Evolutionary conservation across 2,113 vertebrate species (phyloP).

Genomic region (Parotia lawesii): DNA sequence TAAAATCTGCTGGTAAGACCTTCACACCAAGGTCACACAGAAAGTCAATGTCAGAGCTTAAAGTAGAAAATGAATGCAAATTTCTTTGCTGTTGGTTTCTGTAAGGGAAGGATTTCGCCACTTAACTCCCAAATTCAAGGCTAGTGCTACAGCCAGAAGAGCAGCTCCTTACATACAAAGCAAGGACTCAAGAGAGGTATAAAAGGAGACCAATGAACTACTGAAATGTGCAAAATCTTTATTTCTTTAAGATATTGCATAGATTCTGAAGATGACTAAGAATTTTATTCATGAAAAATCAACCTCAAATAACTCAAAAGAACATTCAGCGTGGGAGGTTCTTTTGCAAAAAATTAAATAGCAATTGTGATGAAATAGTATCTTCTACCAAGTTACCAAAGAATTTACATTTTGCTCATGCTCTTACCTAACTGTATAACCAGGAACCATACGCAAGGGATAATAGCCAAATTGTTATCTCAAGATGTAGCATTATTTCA

Average conservation of each 20-base stretch:
- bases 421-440: constrained; percentile 23
- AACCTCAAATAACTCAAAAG: constrained; percentile 58
- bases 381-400: constrained; percentile 33
- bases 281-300: constrained; percentile 64
- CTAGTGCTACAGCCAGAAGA: neutral
- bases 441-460: neutral
- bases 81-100: neutral
- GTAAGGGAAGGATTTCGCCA: neutral
- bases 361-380: constrained; percentile 57
- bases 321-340: constrained; percentile 55
- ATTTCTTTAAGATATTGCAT: constrained; percentile 27
- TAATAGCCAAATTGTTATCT: neutral
- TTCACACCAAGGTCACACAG: neutral
- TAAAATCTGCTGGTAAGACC: neutral
- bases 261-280: constrained; percentile 57
- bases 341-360: constrained; percentile 56
- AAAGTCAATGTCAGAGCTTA: neutral
- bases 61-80: neutral
- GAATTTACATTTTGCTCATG: constrained; percentile 51
- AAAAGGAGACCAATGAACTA: neutral
- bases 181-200: neutral
- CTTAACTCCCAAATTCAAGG: neutral
- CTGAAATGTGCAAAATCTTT: neutral
- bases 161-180: neutral
- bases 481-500: neutral